These are phyloP conservation scores for Dasyprocta punctata DNA, from an alignment of 2,113 vertebrate genomes.

Conservation along the genomic window DNA sequence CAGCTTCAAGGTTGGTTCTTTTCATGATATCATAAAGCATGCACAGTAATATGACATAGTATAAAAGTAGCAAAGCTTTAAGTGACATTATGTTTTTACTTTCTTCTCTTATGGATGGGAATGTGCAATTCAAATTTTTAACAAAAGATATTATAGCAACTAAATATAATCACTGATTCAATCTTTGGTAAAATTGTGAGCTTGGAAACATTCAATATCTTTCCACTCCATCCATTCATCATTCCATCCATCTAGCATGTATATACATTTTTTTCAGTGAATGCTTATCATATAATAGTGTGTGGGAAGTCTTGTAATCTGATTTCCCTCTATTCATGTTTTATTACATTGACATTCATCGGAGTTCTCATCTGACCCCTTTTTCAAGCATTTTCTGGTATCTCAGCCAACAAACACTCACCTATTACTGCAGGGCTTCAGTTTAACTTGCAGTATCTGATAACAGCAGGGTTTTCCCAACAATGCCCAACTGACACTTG, in stretches of 20 bases:
- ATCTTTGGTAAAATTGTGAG: not conserved
- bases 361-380: not conserved
- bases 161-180: not conserved
- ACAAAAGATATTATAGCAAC: not conserved
- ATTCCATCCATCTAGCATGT: not conserved
- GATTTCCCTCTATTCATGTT: not conserved
- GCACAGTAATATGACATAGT: not conserved
- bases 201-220: not conserved
- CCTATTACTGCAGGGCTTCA: not conserved
- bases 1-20: constrained; percentile 77
- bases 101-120: not conserved
- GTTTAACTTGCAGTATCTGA: not conserved
- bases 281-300: not conserved
- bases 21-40: constrained; percentile 12
- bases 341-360: not conserved
- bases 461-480: not conserved
- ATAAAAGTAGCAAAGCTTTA: constrained; percentile 29
- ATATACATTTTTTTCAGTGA: not conserved
- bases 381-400: not conserved
- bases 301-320: not conserved
- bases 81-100: constrained; percentile 15
- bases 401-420: not conserved
- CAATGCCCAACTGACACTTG: not conserved
- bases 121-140: not conserved
- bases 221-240: not conserved